Evolutionary conservation across 2,113 vertebrate species (phyloP).

Genomic region (Brachypodius melanocephalos): DNA sequence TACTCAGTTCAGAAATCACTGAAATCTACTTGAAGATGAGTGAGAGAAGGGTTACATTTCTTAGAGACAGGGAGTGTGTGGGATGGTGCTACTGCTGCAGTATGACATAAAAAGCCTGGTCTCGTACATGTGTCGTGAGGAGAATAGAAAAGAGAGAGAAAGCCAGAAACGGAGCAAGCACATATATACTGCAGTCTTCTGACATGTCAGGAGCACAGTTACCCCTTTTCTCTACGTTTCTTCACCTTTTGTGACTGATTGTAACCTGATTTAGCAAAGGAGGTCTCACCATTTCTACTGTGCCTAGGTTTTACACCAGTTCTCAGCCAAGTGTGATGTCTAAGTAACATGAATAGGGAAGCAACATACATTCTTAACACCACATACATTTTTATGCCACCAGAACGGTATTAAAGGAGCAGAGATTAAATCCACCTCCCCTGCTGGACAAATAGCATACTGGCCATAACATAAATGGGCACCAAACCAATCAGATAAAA

Average conservation of each 20-base stretch:
- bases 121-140: constrained; percentile 42
- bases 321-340: background rate
- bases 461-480: background rate
- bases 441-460: background rate
- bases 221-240: background rate
- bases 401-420: background rate
- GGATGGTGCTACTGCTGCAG: constrained; percentile 61
- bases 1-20: background rate
- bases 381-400: background rate
- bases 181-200: background rate
- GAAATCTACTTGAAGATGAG: constrained; percentile 39
- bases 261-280: background rate
- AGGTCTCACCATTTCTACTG: background rate
- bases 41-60: constrained; percentile 35
- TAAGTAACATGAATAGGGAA: background rate
- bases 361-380: background rate
- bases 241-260: background rate
- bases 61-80: constrained; percentile 60
- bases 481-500: background rate
- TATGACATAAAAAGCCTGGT: constrained; percentile 64
- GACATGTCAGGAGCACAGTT: background rate
- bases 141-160: constrained; percentile 4
- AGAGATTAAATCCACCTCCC: background rate
- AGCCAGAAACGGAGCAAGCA: background rate
- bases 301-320: background rate